Evolutionary conservation across 2,888 invertebrate genomes (phyloP).

Genomic region (Ephialtes manifestator): DNA sequence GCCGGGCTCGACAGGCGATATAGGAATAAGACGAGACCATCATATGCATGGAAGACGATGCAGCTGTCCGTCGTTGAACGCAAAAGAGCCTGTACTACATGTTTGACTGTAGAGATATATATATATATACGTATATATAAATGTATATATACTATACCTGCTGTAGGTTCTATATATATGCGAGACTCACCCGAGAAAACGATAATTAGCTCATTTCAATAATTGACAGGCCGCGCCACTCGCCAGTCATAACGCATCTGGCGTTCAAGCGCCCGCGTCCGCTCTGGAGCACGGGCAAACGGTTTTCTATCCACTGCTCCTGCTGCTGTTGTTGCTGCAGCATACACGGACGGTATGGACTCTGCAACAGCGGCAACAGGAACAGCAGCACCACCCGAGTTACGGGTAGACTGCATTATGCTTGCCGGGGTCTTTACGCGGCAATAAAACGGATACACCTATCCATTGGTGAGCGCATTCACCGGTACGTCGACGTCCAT

Average conservation of each 20-base stretch:
- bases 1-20: constrained; percentile 42
- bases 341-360: constrained; percentile 23
- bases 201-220: constrained; percentile 86
- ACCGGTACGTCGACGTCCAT: constrained; percentile 72
- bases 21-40: constrained; percentile 36
- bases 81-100: constrained; percentile 24
- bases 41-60: constrained; percentile 67
- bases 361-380: constrained; percentile 23
- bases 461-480: constrained; percentile 73
- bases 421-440: constrained; percentile 79
- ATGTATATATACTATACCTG: background rate
- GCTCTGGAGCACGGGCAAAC: constrained; percentile 58
- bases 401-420: constrained; percentile 71
- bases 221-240: constrained; percentile 82
- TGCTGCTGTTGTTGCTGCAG: constrained; percentile 45
- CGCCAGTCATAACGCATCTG: constrained; percentile 82
- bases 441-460: constrained; percentile 80
- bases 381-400: constrained; percentile 44
- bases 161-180: constrained; percentile 15
- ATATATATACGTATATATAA: background rate
- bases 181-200: constrained; percentile 78
- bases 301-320: constrained; percentile 52
- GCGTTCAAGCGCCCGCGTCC: constrained; percentile 69
- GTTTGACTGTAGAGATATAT: background rate
- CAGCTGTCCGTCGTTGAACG: constrained; percentile 78